Conservation (phyloP, 2,113 vertebrate genomes). For the Gymnocephalus cernua region DNA sequence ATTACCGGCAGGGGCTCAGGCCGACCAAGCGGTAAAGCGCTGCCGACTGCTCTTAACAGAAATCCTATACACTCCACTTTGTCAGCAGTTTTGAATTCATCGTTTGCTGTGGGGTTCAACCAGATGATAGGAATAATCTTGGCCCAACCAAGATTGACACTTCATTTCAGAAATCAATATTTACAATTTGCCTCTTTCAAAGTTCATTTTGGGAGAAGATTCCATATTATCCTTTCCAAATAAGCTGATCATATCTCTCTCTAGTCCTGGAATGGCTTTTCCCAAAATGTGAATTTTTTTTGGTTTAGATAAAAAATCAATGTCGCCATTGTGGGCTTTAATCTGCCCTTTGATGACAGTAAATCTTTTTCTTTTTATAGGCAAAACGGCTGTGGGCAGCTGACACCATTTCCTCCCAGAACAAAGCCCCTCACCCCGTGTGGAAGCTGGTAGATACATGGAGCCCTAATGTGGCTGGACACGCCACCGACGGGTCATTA, state of each 20-base stretch:
- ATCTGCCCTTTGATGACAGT: constrained; percentile 99
- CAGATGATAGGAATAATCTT: constrained; percentile 99
- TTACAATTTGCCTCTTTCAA: constrained; percentile 99
- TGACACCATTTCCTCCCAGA: constrained; percentile 99
- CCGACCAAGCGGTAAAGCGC: constrained; percentile 90
- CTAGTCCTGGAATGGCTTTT: constrained; percentile 98
- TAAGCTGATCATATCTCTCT: constrained; percentile 99
- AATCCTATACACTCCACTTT: constrained; percentile 99
- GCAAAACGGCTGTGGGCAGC: constrained; percentile 97
- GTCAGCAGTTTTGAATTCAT: constrained; percentile 99
- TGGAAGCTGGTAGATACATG: constrained; percentile 98
- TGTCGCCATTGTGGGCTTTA: constrained; percentile 99
- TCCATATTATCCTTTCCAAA: constrained; percentile 99
- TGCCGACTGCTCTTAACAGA: constrained; percentile 98
- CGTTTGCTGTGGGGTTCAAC: constrained; percentile 88
- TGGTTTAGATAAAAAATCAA: constrained; percentile 91
- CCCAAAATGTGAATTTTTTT: constrained; percentile 99
- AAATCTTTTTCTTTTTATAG: constrained; percentile 99
- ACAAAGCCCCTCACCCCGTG: constrained; percentile 96
- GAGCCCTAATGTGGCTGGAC: constrained; percentile 99
- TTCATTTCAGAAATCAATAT: constrained; percentile 99
- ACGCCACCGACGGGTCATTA: constrained; percentile 99
- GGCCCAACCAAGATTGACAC: constrained; percentile 99
- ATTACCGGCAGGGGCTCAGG: constrained; percentile 96
- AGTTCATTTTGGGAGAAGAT: constrained; percentile 99